Percentiles rank a stretch among this genome's conserved stretches.
Conservation (phyloP, 2,888 invertebrate species). For the Acheta domesticus region DNA sequence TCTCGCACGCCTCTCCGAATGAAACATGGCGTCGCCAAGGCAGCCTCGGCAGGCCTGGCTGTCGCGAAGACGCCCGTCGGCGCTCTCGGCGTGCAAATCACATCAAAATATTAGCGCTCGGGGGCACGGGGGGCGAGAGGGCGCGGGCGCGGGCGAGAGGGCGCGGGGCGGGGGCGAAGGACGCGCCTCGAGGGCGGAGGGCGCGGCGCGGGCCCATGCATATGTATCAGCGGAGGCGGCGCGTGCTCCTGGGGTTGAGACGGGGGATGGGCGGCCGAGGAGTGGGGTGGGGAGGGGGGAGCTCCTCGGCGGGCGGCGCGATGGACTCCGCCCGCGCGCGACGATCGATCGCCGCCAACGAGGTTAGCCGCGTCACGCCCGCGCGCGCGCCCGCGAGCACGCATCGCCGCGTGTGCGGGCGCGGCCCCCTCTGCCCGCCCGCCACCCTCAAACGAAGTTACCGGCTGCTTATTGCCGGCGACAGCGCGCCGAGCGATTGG, state of each 20-base stretch:
- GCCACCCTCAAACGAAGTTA: neutral
- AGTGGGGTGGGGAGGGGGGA: neutral
- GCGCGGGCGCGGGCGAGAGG: no score
- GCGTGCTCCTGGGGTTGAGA: no score
- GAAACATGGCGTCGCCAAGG: no score
- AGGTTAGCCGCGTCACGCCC: neutral
- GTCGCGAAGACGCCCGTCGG: no score
- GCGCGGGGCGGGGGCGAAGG: neutral
- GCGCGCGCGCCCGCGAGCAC: neutral
- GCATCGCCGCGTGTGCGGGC: neutral
- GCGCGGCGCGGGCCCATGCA: neutral
- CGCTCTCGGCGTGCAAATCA: neutral
- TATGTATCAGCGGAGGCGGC: no score
- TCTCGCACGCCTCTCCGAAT: no score
- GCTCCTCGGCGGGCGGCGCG: neutral
- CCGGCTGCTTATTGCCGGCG: slow-evolving; percentile 10
- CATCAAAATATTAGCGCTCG: neutral
- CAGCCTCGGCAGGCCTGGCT: no score
- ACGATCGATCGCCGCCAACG: neutral
- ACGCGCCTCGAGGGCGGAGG: neutral
- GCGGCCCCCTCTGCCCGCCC: neutral
- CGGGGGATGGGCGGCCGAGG: no score
- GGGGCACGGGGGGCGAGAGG: neutral
- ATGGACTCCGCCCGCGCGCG: neutral
- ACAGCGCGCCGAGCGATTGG: slow-evolving; percentile 3